Conservation (phyloP, 2,888 invertebrate genomes). For the Conus canariensis region DNA sequence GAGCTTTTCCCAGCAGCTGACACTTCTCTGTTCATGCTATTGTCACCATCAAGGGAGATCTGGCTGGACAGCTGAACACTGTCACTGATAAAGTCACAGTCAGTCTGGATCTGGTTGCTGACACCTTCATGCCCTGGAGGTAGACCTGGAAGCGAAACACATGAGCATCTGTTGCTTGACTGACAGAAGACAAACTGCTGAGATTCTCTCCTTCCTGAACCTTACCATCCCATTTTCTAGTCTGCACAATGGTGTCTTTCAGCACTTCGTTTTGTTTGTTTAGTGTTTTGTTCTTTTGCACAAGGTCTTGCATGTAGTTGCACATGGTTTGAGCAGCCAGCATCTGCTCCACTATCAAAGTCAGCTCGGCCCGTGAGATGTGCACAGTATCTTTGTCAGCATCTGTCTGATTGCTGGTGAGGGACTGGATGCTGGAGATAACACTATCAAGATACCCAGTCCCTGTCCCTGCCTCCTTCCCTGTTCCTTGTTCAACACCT, state of each 20-base stretch:
- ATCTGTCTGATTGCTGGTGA: not conserved
- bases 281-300: not conserved
- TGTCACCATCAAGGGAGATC: not conserved
- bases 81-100: not conserved
- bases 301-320: conserved; percentile 14
- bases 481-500: not conserved
- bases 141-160: not conserved
- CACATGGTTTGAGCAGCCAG: conserved; percentile 9
- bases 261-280: conserved; percentile 23
- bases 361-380: conserved; percentile 26
- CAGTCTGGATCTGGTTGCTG: not conserved
- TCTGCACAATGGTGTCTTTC: conserved; percentile 29
- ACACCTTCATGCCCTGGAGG: not conserved
- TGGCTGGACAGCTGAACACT: conserved; percentile 3
- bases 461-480: not conserved
- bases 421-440: conserved; percentile 2
- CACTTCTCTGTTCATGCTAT: not conserved
- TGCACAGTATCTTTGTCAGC: conserved; percentile 3
- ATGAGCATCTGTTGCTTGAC: not conserved
- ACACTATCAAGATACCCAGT: not conserved
- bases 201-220: not conserved
- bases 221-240: not conserved
- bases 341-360: conserved; percentile 11
- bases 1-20: not conserved
- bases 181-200: not conserved